phyloP scores from a whole-genome alignment of 2,888 invertebrate species.

The Abscondita cerata region DNA sequence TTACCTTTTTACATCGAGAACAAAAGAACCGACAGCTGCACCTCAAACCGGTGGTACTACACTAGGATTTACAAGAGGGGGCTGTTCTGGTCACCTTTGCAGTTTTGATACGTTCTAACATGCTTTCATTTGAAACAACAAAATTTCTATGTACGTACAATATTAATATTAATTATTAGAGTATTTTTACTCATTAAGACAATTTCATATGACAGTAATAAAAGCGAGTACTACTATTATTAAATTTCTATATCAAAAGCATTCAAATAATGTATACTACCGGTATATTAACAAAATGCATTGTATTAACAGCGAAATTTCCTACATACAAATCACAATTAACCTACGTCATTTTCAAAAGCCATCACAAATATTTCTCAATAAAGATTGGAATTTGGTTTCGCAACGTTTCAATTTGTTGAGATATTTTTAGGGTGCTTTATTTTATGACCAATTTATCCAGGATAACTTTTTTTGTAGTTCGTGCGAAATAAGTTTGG shows the following conservation, averaged over 20 bases:
- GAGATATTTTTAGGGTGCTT: conserved; percentile 24
- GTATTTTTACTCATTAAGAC: neutral
- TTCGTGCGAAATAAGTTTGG: neutral
- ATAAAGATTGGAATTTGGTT: conserved; percentile 36
- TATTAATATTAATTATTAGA: neutral
- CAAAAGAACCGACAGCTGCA: conserved; percentile 37
- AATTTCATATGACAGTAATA: neutral
- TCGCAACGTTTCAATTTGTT: conserved; percentile 33
- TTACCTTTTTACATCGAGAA: conserved; percentile 38
- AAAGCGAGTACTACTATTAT: too few species aligned
- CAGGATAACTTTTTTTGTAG: too few species aligned
- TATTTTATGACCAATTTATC: conserved; percentile 17
- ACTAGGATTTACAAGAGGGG: conserved; percentile 17
- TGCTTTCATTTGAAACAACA: neutral
- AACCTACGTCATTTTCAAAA: neutral
- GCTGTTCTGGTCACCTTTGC: conserved; percentile 8
- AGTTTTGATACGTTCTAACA: neutral
- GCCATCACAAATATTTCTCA: conserved; percentile 31
- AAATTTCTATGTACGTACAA: conserved; percentile 6
- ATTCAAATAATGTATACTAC: too few species aligned
- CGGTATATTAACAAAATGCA: neutral
- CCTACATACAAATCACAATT: too few species aligned
- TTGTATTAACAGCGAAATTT: too few species aligned
- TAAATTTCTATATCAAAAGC: too few species aligned
- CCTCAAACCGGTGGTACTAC: conserved; percentile 28